Base-by-base conservation (phyloP, 2,888 invertebrate genomes). In the Eupithecia pulchellata region DNA sequence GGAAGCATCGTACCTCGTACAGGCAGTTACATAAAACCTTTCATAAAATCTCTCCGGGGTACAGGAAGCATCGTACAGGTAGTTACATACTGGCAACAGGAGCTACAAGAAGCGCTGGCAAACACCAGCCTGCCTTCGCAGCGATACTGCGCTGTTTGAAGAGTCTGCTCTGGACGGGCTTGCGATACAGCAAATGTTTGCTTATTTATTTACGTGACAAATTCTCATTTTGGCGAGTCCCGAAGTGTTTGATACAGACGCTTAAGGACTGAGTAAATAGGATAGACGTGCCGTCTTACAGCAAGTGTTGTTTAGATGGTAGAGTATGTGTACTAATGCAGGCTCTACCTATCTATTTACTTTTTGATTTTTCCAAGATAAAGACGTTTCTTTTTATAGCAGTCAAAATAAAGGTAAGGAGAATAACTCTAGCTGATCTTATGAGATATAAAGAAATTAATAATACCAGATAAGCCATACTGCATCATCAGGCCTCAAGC, bases 131-230 rank as follows among this genome's bases (percentile, higher is more conserved):
- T 52, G 25, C 4, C 52, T 47, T 11, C 2, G 42, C 42, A 25
- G 20, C 52, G 52, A 25, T 4, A 52, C 47, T 47, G 20, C 47
- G 47, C 25, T 77, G 73, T 79, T 79, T 77, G 74, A 71, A 2
- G 72, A 73, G 66, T 66, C 74, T 77, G 76, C 72, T 64, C 62
- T 67, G 70, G 76, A 76, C 76, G 75, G n/a, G 42, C 77, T 77
- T 78, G 67, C 71, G 71, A 74, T 75, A 74, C 75, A 65, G 42
- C 64, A 73, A 77, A 76, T 70, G 69, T 77, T 77, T 78, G 58
- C 69, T 75, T 78, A 75, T 78, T 76, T 78, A 75, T 76, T 75
- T 74, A 76, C 75, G 75, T 74, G 73, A 76, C 76, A 76, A 76
- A 71, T 78, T 76, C 74, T 70, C 68, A 73, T 75, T 75, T 70